Base-by-base conservation (phyloP, 2,888 invertebrate genomes). In the Oligia fasciuncula region DNA sequence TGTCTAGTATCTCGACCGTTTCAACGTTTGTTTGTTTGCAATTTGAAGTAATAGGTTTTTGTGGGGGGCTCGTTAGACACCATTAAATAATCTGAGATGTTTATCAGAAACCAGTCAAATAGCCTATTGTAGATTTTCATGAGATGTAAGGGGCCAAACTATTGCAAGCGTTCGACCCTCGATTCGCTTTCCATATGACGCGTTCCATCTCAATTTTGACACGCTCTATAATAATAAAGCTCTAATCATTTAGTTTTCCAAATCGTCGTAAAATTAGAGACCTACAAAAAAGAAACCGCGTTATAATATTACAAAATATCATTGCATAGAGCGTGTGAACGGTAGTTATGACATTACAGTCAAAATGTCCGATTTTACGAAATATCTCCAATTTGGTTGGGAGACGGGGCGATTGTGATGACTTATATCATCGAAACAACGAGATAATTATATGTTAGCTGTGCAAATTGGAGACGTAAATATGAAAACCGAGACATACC, bases 321-420 rank as follows among this genome's bases (percentile, higher is more conserved):
- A 85, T 90, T 89, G 90, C 90, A 88, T 86, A 85, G 85, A 86
- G 79, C 94, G 94, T 94, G 95, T 92, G 94, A 94, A 93, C 88
- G 74, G 66, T 4, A 65, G 84, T 94, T 94, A 85, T 92, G 92
- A 91, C 91, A 94, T 86, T 74, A 75, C 72, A 85, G 69, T 85
- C 57, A 82, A 87, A 90, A 92, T 93, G 92, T 92, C 92, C 91
- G 90, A 91, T 90, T 94, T 95, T 94, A 91, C 94, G 94, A 92
- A 94, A 94, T 88, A 77, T 84, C 79, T 85, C 82, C 88, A 88
- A 90, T 90, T 92, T 90, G 82, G 84, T 77, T 83, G 79, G 62
- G 65, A 85, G 79, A 90, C 46, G 79, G 81, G 79, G 67, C 68
- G 35, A 71, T 67, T 78, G 76, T 80, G 63, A 35, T 84, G 72